Evolutionary conservation across 2,113 vertebrate species (phyloP).

Genomic region (Xiphophorus couchianus): DNA sequence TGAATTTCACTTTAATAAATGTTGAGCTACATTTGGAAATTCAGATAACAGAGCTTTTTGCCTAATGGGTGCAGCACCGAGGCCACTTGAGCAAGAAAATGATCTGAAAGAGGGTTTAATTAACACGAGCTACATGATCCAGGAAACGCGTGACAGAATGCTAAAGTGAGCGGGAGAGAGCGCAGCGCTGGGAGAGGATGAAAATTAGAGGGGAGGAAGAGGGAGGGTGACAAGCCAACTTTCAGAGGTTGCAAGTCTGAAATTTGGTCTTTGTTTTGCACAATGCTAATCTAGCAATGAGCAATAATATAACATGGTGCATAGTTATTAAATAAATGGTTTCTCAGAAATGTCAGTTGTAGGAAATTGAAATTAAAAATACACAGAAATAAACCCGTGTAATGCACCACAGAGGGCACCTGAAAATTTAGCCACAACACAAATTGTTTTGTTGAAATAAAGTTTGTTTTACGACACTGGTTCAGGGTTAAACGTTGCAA

Average conservation of each 20-base stretch:
- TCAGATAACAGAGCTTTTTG: slow-evolving; percentile 88
- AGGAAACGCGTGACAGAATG: slow-evolving; percentile 73
- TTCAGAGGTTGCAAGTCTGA: slow-evolving; percentile 62
- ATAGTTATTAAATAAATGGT: not conserved
- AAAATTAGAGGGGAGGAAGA: slow-evolving; percentile 64
- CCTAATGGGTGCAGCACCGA: slow-evolving; percentile 85
- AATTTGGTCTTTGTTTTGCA: slow-evolving; percentile 46
- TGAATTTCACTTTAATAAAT: slow-evolving; percentile 98
- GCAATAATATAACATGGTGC: not conserved
- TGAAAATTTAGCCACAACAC: too few relatives aligned
- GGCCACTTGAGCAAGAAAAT: slow-evolving; percentile 91
- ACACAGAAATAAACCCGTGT: not conserved
- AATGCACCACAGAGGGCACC: too few relatives aligned
- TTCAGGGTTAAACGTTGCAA: too few relatives aligned
- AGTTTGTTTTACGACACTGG: too few relatives aligned
- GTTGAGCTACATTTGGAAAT: slow-evolving; percentile 95
- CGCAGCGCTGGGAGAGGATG: slow-evolving; percentile 65
- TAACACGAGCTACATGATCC: slow-evolving; percentile 89
- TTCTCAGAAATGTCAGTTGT: not conserved
- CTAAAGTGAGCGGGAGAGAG: slow-evolving; percentile 69
- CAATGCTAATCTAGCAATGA: slow-evolving; percentile 8
- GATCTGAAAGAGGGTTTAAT: slow-evolving; percentile 95
- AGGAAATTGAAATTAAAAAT: not conserved
- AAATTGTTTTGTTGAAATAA: too few relatives aligned
- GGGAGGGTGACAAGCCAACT: slow-evolving; percentile 58